A percentile compares a stretch with the other conserved stretches of the same genome.
Evolutionary conservation across 2,797 vertebrate genomes (phyloP).

Genomic region (Xerus rutilus): DNA sequence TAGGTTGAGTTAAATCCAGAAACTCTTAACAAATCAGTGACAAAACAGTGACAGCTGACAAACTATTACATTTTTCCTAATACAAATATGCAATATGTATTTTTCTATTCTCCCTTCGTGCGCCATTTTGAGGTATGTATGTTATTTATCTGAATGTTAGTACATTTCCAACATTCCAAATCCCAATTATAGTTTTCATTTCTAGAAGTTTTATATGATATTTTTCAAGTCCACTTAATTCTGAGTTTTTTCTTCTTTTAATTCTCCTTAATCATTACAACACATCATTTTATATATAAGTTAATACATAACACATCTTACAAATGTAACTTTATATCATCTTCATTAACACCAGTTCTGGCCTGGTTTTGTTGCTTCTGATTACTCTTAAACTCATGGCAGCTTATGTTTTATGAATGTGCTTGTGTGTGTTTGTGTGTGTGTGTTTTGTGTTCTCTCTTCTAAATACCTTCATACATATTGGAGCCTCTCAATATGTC

Average conservation of each 20-base stretch:
- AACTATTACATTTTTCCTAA: conserved; percentile 94
- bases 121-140: conserved; percentile 84
- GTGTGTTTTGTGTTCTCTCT: background rate
- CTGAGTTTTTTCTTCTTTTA: background rate
- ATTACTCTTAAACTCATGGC: background rate
- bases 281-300: background rate
- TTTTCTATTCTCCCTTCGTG: conserved; percentile 90
- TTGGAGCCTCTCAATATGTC: background rate
- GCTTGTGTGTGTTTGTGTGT: background rate
- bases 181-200: background rate
- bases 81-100: conserved; percentile 94
- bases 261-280: background rate
- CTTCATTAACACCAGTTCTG: background rate
- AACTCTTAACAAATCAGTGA: background rate
- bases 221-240: background rate
- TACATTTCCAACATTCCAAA: conserved; percentile 78
- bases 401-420: background rate
- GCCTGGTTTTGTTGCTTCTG: background rate
- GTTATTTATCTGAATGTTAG: conserved; percentile 80
- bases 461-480: background rate
- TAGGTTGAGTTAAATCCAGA: background rate
- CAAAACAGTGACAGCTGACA: conserved; percentile 93
- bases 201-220: background rate
- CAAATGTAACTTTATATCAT: background rate
- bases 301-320: background rate